A percentile compares a stretch with the other conserved stretches of the same genome.
phyloP scores from a whole-genome alignment of 1,140 invertebrate genomes.

The Drosophila arizonae region DNA sequence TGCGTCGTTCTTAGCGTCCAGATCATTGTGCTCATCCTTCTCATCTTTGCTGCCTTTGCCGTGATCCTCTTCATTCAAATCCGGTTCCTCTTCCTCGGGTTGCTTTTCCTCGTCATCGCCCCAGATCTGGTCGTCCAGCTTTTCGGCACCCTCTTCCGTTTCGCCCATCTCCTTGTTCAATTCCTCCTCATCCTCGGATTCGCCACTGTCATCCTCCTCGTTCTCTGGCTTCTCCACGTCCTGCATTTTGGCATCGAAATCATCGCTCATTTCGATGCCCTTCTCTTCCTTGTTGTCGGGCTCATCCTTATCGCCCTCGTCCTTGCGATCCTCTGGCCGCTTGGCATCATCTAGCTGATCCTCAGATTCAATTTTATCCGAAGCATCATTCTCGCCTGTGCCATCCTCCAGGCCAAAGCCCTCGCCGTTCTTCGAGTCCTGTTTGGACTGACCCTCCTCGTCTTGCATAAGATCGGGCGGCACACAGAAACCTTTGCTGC shows the following conservation, averaged over 20 bases:
- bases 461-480: constrained; percentile 90
- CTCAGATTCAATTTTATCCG: constrained; percentile 88
- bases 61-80: constrained; percentile 86
- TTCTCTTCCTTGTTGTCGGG: constrained; percentile 95
- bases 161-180: constrained; percentile 98
- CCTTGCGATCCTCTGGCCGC: constrained; percentile 87
- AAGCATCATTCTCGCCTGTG: constrained; percentile 96
- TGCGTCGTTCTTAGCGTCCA: constrained; percentile 85
- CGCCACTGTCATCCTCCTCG: constrained; percentile 86
- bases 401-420: constrained; percentile 96
- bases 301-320: constrained; percentile 83
- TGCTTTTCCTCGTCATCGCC: constrained; percentile 91
- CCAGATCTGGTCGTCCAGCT: constrained; percentile 94
- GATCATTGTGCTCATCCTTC: constrained; percentile 87
- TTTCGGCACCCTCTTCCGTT: constrained; percentile 91
- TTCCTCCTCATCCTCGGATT: constrained; percentile 89
- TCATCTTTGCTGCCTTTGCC: constrained; percentile 89
- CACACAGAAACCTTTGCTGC: constrained; percentile 96
- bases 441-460: constrained; percentile 86
- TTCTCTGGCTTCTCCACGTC: constrained; percentile 90
- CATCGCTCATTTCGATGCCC: constrained; percentile 85
- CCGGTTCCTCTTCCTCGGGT: constrained; percentile 85
- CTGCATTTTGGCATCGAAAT: constrained; percentile 88
- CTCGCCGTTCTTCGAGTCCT: constrained; percentile 85
- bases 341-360: constrained; percentile 97